These are phyloP conservation scores for Neoniphon sammara DNA, from an alignment of 2,797 vertebrate species.

Conservation along the genomic window DNA sequence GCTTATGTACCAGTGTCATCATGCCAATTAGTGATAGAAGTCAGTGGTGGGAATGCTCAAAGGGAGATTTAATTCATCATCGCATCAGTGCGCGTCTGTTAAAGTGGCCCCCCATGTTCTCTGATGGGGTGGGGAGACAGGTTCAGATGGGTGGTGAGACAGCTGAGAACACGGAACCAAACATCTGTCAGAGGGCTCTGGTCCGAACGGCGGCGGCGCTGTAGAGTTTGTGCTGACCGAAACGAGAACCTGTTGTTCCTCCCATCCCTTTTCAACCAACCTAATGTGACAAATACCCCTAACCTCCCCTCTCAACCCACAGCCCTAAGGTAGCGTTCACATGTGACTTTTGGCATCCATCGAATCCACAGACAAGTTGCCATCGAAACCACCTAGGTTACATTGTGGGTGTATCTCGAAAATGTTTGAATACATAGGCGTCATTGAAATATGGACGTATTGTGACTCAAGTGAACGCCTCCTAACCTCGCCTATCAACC, in stretches of 20 bases:
- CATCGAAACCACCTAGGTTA: too few relatives aligned
- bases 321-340: too few relatives aligned
- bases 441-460: too few relatives aligned
- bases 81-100: conserved; percentile 99
- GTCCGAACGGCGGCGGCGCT: conserved; percentile 78
- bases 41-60: conserved; percentile 85
- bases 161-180: conserved; percentile 69
- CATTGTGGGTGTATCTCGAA: too few relatives aligned
- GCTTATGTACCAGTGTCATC: conserved; percentile 89
- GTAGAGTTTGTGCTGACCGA: conserved; percentile 55
- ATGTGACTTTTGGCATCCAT: too few relatives aligned
- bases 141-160: conserved; percentile 74
- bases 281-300: conserved; percentile 38
- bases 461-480: too few relatives aligned
- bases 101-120: conserved; percentile 73
- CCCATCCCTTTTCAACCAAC: conserved; percentile 43
- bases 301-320: too few relatives aligned
- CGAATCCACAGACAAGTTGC: too few relatives aligned
- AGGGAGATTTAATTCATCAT: conserved; percentile 83
- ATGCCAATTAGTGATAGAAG: conserved; percentile 96
- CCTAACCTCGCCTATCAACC: background rate
- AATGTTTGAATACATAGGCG: too few relatives aligned
- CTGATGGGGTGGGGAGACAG: conserved; percentile 21
- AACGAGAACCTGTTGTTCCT: conserved; percentile 69
- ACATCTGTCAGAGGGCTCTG: conserved; percentile 72